A percentile compares a stretch with the other conserved stretches of the same genome.
Evolutionary conservation across 1,140 invertebrate genomes (phyloP).

Genomic region (Calosoma granatense): DNA sequence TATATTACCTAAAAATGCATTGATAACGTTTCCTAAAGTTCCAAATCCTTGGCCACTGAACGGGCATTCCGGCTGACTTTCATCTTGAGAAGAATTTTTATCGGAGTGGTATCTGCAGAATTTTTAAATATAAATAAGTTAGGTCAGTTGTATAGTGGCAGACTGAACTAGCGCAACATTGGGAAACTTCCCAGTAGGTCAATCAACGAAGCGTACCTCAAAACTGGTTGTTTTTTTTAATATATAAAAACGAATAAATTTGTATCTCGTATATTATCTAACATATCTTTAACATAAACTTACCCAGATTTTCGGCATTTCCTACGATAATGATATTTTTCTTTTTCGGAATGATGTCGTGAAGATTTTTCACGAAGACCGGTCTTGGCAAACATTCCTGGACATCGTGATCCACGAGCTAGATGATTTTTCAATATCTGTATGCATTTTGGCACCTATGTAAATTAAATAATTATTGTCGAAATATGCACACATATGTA

Average conservation of each 20-base stretch:
- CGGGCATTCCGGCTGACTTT: not conserved
- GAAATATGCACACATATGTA: not conserved
- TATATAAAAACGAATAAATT: not conserved
- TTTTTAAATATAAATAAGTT: too few relatives aligned
- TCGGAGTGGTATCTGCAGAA: not conserved
- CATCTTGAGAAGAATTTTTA: not conserved
- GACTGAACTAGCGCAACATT: too few relatives aligned
- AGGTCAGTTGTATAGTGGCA: too few relatives aligned
- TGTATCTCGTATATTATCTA: not conserved
- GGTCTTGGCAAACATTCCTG: not conserved
- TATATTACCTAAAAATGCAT: not conserved
- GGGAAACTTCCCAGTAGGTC: too few relatives aligned
- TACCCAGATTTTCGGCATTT: not conserved
- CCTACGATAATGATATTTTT: not conserved
- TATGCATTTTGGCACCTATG: conserved; percentile 1
- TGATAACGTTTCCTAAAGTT: not conserved
- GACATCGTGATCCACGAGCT: not conserved
- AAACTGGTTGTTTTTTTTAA: too few relatives aligned
- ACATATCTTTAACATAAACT: not conserved
- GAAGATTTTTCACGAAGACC: not conserved
- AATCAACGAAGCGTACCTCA: too few relatives aligned
- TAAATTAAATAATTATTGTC: not conserved
- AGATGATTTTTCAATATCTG: not conserved
- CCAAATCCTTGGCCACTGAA: not conserved
- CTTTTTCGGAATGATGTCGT: conserved; percentile 1